A percentile compares a stretch with the other conserved stretches of the same genome.
These are phyloP conservation scores for Fulmarus glacialis DNA, from an alignment of 2,113 vertebrate genomes.

Conservation along the genomic window DNA sequence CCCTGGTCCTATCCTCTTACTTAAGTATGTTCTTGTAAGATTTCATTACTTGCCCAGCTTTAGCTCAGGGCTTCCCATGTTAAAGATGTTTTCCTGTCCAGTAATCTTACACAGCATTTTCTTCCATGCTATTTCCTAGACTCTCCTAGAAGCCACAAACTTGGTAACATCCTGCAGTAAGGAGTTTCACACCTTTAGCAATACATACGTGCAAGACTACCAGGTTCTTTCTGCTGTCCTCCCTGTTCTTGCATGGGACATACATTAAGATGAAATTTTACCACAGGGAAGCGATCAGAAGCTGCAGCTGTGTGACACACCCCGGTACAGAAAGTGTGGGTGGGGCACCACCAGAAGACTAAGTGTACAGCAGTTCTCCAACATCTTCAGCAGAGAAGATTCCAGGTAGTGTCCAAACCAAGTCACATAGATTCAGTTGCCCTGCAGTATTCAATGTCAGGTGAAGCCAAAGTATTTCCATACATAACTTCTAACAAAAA, in stretches of 20 bases:
- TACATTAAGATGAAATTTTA: background rate
- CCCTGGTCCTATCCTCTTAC: background rate
- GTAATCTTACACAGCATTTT: fast-evolving
- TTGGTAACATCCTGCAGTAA: background rate
- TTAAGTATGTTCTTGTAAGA: fast-evolving
- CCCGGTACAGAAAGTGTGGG: fast-evolving
- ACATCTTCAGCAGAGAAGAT: background rate
- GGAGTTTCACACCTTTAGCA: background rate
- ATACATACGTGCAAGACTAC: fast-evolving
- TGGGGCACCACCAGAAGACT: background rate
- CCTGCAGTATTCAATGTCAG: background rate
- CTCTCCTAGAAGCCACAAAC: background rate
- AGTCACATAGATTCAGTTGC: background rate
- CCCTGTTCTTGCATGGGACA: background rate
- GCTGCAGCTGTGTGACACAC: background rate
- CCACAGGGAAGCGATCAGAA: background rate
- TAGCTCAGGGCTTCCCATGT: background rate
- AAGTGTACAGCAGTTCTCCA: background rate
- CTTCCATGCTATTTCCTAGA: background rate
- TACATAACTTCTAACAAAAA: background rate
- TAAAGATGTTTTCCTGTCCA: background rate
- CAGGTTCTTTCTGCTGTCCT: background rate
- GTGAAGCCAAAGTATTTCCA: background rate
- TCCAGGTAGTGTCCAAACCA: background rate
- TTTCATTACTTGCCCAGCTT: background rate